These are phyloP conservation scores for Ylistrum balloti DNA, from an alignment of 1,140 invertebrate genomes.

Conservation along the genomic window DNA sequence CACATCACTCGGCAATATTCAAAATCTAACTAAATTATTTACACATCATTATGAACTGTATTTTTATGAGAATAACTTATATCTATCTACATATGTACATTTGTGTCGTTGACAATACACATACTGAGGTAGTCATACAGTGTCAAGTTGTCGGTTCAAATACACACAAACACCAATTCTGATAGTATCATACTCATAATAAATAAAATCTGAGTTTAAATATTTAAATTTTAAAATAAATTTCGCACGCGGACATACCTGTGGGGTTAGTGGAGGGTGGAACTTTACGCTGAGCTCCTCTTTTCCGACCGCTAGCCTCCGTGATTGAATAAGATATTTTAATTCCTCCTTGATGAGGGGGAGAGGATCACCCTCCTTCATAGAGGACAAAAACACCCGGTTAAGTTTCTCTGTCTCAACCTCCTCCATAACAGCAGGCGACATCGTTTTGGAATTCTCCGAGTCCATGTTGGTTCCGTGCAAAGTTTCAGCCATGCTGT, in stretches of 20 bases:
- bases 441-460: background rate
- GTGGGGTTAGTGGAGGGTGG: background rate
- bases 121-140: too few species aligned
- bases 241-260: background rate
- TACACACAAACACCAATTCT: too few species aligned
- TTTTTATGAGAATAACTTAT: too few species aligned
- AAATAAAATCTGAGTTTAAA: background rate
- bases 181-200: background rate
- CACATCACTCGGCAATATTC: too few species aligned
- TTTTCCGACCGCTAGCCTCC: slow-evolving; percentile 4
- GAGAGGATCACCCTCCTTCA: background rate
- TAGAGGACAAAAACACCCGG: background rate
- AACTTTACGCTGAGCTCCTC: background rate
- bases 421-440: background rate
- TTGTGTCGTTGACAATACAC: background rate
- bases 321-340: background rate
- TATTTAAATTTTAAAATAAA: background rate
- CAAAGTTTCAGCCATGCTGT: slow-evolving; percentile 23
- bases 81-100: too few species aligned
- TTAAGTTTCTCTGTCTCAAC: slow-evolving; percentile 1
- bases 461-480: background rate
- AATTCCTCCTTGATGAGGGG: slow-evolving; percentile 9
- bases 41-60: too few species aligned
- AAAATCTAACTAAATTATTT: too few species aligned
- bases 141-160: too few species aligned